Evolutionary conservation across 2,797 vertebrate species (phyloP).

Genomic region (Artibeus jamaicensis): DNA sequence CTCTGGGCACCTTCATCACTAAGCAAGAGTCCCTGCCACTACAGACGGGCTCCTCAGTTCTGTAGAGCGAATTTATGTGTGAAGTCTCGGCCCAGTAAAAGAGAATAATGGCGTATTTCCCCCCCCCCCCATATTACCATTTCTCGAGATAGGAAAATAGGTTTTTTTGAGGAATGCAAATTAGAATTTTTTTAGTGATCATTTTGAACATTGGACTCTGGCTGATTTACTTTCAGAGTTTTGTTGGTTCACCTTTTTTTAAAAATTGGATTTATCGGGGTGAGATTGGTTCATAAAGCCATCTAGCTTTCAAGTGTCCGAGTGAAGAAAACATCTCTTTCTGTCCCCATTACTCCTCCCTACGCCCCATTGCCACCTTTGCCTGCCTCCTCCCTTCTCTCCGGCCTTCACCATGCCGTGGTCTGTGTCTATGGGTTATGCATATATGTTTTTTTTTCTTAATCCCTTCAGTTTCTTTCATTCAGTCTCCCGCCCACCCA

Average conservation of each 20-base stretch:
- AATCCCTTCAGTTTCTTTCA: no score
- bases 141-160: background rate
- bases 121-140: background rate
- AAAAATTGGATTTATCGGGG: background rate
- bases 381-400: background rate
- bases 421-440: no score
- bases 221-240: background rate
- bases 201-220: background rate
- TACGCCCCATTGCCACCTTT: background rate
- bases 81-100: rapidly evolving
- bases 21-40: background rate
- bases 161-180: background rate
- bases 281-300: background rate
- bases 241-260: background rate
- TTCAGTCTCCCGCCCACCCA: no score
- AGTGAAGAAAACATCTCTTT: background rate
- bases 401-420: rapidly evolving
- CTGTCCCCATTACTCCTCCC: no score
- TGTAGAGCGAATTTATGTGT: background rate
- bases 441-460: no score
- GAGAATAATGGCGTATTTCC: background rate
- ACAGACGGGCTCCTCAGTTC: background rate
- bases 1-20: background rate
- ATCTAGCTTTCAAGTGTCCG: background rate
- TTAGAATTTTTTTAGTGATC: background rate